Evolutionary conservation across 2,797 vertebrate genomes (phyloP).

Genomic region (Etheostoma perlongum): DNA sequence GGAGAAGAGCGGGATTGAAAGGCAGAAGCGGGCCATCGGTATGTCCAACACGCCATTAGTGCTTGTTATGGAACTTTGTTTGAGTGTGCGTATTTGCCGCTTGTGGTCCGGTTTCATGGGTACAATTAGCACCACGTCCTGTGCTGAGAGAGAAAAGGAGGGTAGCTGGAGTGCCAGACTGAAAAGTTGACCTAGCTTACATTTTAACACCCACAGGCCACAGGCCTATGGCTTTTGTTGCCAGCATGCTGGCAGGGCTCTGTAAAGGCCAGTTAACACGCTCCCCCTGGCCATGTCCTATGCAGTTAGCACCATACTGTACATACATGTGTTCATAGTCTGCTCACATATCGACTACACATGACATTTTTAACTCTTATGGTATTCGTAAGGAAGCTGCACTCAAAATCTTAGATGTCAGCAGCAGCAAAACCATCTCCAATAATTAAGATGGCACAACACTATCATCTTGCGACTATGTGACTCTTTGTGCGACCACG

Average conservation of each 20-base stretch:
- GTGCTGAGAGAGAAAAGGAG: constrained; percentile 46
- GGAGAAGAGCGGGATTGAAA: constrained; percentile 38
- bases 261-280: constrained; percentile 58
- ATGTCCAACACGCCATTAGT: constrained; percentile 47
- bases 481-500: constrained; percentile 9
- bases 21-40: constrained; percentile 38
- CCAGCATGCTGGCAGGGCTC: constrained; percentile 47
- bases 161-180: constrained; percentile 44
- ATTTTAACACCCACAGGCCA: constrained; percentile 66
- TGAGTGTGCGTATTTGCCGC: constrained; percentile 49
- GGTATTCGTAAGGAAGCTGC: neutral
- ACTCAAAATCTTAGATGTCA: neutral
- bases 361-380: constrained; percentile 8
- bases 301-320: constrained; percentile 35
- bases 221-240: constrained; percentile 63
- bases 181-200: constrained; percentile 70
- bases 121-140: constrained; percentile 59
- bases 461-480: neutral
- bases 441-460: constrained; percentile 8
- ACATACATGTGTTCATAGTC: constrained; percentile 4
- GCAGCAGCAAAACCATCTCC: neutral
- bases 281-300: constrained; percentile 14
- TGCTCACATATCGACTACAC: constrained; percentile 6
- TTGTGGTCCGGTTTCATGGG: constrained; percentile 63
- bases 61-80: constrained; percentile 56